phyloP scores from a whole-genome alignment of 2,113 vertebrate genomes.

The Oxyura jamaicensis region DNA sequence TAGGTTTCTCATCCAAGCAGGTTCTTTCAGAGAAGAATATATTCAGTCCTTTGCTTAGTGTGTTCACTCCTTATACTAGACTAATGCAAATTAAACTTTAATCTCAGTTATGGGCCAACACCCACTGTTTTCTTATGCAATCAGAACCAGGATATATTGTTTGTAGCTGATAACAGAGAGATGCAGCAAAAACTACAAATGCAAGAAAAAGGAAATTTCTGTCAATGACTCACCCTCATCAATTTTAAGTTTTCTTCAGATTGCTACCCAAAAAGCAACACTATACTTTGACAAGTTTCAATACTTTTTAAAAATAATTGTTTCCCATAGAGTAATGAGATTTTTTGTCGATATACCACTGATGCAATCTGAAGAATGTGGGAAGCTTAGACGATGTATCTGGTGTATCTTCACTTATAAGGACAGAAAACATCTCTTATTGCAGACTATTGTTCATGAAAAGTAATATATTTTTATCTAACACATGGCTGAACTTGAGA shows the following conservation, averaged over 20 bases:
- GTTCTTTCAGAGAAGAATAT: background rate
- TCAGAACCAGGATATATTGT: background rate
- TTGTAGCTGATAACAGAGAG: background rate
- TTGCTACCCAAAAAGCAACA: background rate
- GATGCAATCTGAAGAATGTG: slow-evolving; percentile 62
- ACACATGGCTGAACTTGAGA: slow-evolving; percentile 3
- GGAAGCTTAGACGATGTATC: slow-evolving; percentile 16
- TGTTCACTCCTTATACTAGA: background rate
- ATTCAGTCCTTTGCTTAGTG: background rate
- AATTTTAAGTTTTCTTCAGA: slow-evolving; percentile 9
- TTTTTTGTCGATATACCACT: slow-evolving; percentile 32
- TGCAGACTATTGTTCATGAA: slow-evolving; percentile 43
- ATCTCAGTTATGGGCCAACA: background rate
- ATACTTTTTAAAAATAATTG: slow-evolving; percentile 52
- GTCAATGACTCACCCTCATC: background rate
- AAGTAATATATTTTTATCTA: slow-evolving; percentile 62
- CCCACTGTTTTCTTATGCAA: background rate
- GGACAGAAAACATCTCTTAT: slow-evolving; percentile 7
- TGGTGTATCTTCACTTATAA: slow-evolving; percentile 11
- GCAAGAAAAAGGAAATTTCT: background rate
- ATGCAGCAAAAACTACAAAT: background rate
- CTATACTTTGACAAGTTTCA: slow-evolving; percentile 22
- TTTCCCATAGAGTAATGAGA: slow-evolving; percentile 21
- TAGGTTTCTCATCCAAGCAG: background rate
- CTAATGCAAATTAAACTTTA: background rate